A percentile compares a stretch with the other conserved stretches of the same genome.
Evolutionary conservation across 2,888 invertebrate genomes (phyloP).

Genomic region (Strigamia transsilvanica): DNA sequence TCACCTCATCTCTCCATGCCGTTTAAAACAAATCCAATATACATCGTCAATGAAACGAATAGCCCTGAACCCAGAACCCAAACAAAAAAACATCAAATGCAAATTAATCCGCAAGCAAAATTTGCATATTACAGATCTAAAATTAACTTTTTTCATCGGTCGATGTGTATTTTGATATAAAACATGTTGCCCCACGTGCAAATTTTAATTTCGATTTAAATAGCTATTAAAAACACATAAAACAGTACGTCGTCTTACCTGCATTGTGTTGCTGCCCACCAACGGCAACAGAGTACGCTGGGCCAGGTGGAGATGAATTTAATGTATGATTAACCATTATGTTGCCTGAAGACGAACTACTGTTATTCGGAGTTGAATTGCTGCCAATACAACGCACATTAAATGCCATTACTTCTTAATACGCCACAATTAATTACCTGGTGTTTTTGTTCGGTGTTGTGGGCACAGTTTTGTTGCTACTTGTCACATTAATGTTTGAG

Average conservation of each 20-base stretch:
- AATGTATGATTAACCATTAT: conserved; percentile 57
- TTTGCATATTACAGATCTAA: neutral
- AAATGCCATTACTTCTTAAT: neutral
- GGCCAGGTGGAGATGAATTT: conserved; percentile 59
- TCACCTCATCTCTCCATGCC: no score
- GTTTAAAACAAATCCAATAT: no score
- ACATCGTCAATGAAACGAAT: no score
- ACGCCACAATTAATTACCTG: conserved; percentile 62
- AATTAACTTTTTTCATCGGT: neutral
- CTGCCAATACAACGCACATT: conserved; percentile 51
- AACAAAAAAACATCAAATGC: neutral
- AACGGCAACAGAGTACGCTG: conserved; percentile 59
- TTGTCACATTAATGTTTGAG: conserved; percentile 57
- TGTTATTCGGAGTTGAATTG: conserved; percentile 59
- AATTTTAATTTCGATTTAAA: neutral
- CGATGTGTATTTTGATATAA: no score
- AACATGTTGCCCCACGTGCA: no score
- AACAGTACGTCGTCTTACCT: neutral
- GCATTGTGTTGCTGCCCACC: conserved; percentile 55
- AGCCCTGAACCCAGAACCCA: neutral
- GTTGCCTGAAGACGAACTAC: conserved; percentile 59
- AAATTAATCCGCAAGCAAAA: neutral
- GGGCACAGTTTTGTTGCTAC: conserved; percentile 60
- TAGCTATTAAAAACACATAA: neutral
- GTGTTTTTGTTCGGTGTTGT: conserved; percentile 66